phyloP scores from a whole-genome alignment of 2,888 invertebrate genomes.

The Halictus ligatus region DNA sequence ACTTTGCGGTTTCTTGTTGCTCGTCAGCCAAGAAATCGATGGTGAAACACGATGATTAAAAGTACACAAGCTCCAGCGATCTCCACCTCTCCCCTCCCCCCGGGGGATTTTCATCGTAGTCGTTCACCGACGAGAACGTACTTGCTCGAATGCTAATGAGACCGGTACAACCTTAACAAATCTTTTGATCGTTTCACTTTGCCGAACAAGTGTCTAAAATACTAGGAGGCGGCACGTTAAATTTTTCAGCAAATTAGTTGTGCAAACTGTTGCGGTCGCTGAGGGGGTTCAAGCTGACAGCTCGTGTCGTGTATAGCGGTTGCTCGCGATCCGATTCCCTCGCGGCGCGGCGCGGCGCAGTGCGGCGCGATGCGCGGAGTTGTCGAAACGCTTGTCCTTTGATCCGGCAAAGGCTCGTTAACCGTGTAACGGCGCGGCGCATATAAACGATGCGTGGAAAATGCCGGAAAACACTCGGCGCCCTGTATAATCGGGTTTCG shows the following conservation, averaged over 20 bases:
- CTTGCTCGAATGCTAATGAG: background rate
- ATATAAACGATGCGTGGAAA: conserved; percentile 1
- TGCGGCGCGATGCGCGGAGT: background rate
- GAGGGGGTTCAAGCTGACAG: background rate
- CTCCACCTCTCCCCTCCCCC: background rate
- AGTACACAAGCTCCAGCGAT: background rate
- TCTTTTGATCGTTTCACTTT: background rate
- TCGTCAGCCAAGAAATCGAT: background rate
- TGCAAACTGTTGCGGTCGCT: background rate
- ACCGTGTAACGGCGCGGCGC: background rate
- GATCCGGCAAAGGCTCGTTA: conserved; percentile 7
- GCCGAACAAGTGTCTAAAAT: background rate
- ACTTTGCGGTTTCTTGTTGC: background rate
- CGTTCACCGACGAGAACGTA: background rate
- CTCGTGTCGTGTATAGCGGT: background rate
- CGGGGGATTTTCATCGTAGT: background rate
- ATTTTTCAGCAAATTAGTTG: background rate
- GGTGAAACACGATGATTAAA: background rate
- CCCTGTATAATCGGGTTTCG: background rate
- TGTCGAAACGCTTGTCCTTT: background rate
- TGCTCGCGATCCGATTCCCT: background rate
- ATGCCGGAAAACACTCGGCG: background rate
- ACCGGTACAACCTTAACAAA: background rate
- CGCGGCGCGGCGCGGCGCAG: background rate
- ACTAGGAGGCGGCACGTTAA: background rate